phyloP scores from a whole-genome alignment of 2,888 invertebrate genomes.

The Napeogenes sylphis region DNA sequence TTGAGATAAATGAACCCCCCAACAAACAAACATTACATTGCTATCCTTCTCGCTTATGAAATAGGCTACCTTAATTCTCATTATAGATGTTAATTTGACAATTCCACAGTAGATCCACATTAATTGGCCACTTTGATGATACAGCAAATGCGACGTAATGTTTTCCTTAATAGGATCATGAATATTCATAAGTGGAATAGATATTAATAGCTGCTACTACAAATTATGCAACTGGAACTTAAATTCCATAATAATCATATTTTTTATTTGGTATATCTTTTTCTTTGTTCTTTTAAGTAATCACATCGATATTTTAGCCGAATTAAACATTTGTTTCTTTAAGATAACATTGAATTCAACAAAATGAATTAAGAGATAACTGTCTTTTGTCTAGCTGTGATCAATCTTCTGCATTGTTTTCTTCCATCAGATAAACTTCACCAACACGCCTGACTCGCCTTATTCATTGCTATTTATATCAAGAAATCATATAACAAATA shows the following conservation, averaged over 20 bases:
- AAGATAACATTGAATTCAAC: not conserved
- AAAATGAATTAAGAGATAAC: conserved; percentile 1
- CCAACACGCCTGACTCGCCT: conserved; percentile 20
- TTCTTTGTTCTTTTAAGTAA: not conserved
- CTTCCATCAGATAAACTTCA: conserved; percentile 48
- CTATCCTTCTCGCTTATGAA: too few relatives aligned
- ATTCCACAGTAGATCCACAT: not conserved
- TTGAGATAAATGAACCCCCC: too few relatives aligned
- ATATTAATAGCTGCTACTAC: not conserved
- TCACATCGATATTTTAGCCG: not conserved
- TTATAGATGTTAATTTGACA: not conserved
- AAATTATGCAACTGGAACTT: not conserved
- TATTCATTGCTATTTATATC: conserved; percentile 15
- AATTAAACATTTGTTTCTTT: conserved; percentile 2
- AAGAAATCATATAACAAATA: conserved; percentile 10
- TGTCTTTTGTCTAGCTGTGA: conserved; percentile 44
- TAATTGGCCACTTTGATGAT: conserved; percentile 3
- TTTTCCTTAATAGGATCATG: not conserved
- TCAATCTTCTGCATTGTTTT: conserved; percentile 67
- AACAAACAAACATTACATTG: too few relatives aligned
- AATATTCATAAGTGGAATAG: conserved; percentile 2
- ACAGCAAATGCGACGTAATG: not conserved
- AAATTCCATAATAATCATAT: not conserved
- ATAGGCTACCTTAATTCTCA: not conserved
- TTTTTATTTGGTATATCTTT: not conserved